Conservation (phyloP, 2,888 invertebrate species). For the Dermolepida albohirtum region DNA sequence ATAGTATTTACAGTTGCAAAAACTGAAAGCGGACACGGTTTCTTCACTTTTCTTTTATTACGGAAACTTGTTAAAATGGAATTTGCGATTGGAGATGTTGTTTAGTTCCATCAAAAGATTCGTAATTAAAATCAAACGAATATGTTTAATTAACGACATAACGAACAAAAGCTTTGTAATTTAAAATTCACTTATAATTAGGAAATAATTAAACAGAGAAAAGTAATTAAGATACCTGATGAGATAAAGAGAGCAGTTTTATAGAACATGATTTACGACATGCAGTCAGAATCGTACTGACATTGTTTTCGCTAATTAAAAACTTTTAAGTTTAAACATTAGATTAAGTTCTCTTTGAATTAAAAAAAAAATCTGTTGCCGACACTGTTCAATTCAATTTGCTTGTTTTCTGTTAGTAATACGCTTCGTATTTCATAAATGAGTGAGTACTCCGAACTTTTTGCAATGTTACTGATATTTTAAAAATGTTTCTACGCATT, state of each 20-base stretch:
- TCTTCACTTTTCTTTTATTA: not conserved
- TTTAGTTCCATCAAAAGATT: conserved; percentile 7
- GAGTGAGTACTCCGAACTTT: too few relatives aligned
- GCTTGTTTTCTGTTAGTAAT: too few relatives aligned
- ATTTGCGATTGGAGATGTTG: conserved; percentile 4
- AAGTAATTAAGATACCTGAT: conserved; percentile 31
- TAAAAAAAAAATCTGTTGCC: too few relatives aligned
- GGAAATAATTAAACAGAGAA: conserved; percentile 24
- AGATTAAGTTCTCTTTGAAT: too few relatives aligned
- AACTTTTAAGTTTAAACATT: too few relatives aligned
- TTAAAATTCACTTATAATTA: conserved; percentile 36
- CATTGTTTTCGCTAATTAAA: conserved; percentile 6
- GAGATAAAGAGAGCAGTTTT: conserved; percentile 36
- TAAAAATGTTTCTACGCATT: too few relatives aligned
- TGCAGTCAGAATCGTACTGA: not conserved
- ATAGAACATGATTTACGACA: conserved; percentile 21
- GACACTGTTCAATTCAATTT: too few relatives aligned
- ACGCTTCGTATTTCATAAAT: too few relatives aligned
- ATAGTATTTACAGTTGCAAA: too few relatives aligned
- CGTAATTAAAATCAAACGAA: conserved; percentile 39
- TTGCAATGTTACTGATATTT: too few relatives aligned
- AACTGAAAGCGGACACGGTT: too few relatives aligned
- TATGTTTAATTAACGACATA: conserved; percentile 38
- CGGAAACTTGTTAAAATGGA: conserved; percentile 10
- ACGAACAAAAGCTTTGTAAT: conserved; percentile 27